Conservation (phyloP, 2,888 invertebrate genomes). For the Monopis laevigella region DNA sequence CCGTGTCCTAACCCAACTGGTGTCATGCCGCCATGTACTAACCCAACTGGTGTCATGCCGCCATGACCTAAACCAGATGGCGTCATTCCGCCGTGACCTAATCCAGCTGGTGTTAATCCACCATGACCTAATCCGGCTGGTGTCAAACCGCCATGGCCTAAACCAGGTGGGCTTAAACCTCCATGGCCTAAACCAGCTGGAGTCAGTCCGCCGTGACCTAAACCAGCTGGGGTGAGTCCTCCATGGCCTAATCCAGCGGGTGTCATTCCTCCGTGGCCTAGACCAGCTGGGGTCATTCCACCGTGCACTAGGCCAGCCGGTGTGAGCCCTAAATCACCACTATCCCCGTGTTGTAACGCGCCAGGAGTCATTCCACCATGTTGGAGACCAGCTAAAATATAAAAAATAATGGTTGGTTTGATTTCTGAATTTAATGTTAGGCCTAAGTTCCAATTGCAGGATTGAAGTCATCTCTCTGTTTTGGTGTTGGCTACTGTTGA, state of each 20-base stretch:
- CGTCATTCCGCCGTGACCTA: slow-evolving; percentile 46
- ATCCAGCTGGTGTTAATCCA: slow-evolving; percentile 34
- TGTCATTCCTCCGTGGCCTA: slow-evolving; percentile 56
- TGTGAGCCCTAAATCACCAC: slow-evolving; percentile 36
- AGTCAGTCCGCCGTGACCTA: slow-evolving; percentile 26
- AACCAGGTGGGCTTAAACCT: slow-evolving; percentile 40
- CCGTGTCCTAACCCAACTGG: slow-evolving; percentile 43
- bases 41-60: slow-evolving; percentile 36
- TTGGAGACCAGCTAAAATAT: slow-evolving; percentile 28
- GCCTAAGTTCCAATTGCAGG: too few species aligned
- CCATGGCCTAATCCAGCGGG: slow-evolving; percentile 41
- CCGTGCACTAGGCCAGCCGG: slow-evolving; percentile 45
- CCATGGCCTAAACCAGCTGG: slow-evolving; percentile 32
- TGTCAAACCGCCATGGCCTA: slow-evolving; percentile 37
- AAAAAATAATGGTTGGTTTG: too few species aligned
- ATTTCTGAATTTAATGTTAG: too few species aligned
- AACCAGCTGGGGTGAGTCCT: slow-evolving; percentile 24
- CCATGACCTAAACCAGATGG: slow-evolving; percentile 45
- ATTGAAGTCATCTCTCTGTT: too few species aligned
- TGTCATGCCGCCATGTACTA: slow-evolving; percentile 35
- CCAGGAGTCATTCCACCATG: slow-evolving; percentile 56
- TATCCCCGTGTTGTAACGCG: slow-evolving; percentile 41
- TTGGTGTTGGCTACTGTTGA: too few species aligned
- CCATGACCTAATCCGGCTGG: slow-evolving; percentile 43
- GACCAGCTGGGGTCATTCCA: slow-evolving; percentile 28